Base-by-base conservation (phyloP, 2,888 invertebrate species). In the Hirtodrosophila alboralis region DNA sequence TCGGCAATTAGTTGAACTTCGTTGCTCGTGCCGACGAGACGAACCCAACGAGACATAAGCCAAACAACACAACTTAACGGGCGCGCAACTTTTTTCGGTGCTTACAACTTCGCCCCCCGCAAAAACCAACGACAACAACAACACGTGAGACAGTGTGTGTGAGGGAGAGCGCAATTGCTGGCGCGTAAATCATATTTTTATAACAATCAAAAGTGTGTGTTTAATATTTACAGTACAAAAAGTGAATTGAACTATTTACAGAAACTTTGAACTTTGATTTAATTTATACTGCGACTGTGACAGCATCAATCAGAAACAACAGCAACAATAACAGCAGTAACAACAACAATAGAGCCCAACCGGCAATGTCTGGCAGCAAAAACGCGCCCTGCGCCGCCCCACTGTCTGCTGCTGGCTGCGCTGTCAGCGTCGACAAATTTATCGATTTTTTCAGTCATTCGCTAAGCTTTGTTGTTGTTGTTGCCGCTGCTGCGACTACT, bases 1-100 rank as follows among this genome's bases (percentile, higher is more conserved):
- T 83, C 78, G 84, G 81, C 71, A 83, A 71, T 84, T 80, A 84
- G 86, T 84, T 84, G 69, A 73, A 81, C 78, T 86, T 86, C 78
- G 75, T 84, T 79, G 65, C 72, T 85, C 78, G 84, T 72, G 64
- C 69, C 81, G 84, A 73, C 78, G 78, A 84, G 83, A 78, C 83
- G 57, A 72, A 47, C 57, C 45, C 45, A 77, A 70, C 48, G 67
- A 75, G 61, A 73, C 41, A 53, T 47, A 61, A 59, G 48, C 43
- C 40, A 57, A 62, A 57, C 60, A 63, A 63, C 34, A 60, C n/a
- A 41, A 60, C 49, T 59, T 52, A 33, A 40, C 59, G 49, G 63
- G 58, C 59, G 60, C 45, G 48, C 40, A 60, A 66, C 48, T 57
- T 60, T 57, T 64, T 70, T 70, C 27, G 36, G 57, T 45, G 43